Base-by-base conservation (phyloP, 2,888 invertebrate species). In the Cyaniris semiargus region DNA sequence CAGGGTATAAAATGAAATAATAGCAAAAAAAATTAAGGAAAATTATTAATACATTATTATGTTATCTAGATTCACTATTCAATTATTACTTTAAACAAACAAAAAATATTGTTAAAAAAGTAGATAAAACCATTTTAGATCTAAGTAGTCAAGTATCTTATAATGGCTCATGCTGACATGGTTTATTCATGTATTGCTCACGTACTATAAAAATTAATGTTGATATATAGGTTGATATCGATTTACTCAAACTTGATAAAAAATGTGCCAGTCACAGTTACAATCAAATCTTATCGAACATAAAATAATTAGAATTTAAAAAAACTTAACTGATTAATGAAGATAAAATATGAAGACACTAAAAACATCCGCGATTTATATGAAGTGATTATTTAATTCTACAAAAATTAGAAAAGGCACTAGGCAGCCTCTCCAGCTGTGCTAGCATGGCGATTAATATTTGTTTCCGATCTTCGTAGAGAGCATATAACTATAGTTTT, bases 201-300 rank as follows among this genome's bases (percentile, higher is more conserved):
- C 66, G 18, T 27, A 15, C 27, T 18, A 31, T 31, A 27, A 66
- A 66, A 66, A n/a, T n/a, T n/a, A n/a, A n/a, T n/a, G n/a, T n/a
- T n/a, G n/a, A n/a, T n/a, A n/a, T n/a, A n/a, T n/a, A n/a, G 18
- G 31, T 27, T 66, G 18, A 2, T 66, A 66, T 66, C 15, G 60
- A 77, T 77, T 70, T 66, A 38, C 6, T n/a, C 38, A 71, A 38
- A 38, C 21, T 71, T n/a, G 10, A 71, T 71, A 34, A 38, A 38
- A 70, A 71, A 71, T 71, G 34, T n/a, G 13, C 71, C 15, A 38
- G 71, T 71, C 66, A 66, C 66, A 31, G 6, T 66, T 31, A 31
- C 66, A 18, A 66, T 31, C 31, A 7, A 15, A 66, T 66, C 4
- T 27, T 31, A 15, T 15, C 27, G 5, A 66, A 31, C 10, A 66